Percentiles rank a stretch among this genome's conserved stretches.
These are phyloP conservation scores for Mesembrinibis cayennensis DNA, from an alignment of 2,113 vertebrate genomes.

Conservation along the genomic window DNA sequence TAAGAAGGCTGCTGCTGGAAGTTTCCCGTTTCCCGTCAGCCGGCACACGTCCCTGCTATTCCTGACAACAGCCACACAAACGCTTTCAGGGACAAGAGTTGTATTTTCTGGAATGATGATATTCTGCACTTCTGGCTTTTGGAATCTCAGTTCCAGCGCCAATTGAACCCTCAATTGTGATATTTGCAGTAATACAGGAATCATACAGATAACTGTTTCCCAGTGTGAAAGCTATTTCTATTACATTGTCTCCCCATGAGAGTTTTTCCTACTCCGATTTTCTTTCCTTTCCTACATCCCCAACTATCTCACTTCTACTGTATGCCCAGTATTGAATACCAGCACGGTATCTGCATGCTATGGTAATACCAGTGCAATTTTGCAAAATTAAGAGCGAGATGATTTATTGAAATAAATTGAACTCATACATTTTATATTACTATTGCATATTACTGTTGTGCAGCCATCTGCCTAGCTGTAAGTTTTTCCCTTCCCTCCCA, in stretches of 20 bases:
- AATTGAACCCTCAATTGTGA: background rate
- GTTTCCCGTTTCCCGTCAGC: background rate
- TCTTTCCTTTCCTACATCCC: background rate
- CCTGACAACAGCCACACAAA: background rate
- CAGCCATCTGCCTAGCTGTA: background rate
- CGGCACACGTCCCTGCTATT: background rate
- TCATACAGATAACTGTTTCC: background rate
- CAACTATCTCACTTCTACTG: background rate
- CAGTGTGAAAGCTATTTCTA: background rate
- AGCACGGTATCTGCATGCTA: background rate
- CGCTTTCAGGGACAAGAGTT: background rate
- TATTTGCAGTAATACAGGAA: background rate
- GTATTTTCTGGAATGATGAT: rapidly evolving
- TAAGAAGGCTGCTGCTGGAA: background rate
- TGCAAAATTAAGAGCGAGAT: background rate
- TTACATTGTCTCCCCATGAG: background rate
- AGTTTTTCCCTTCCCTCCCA: background rate
- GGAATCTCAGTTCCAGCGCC: background rate
- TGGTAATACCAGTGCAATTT: background rate
- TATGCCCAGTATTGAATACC: background rate
- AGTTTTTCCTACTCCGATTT: background rate
- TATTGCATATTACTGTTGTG: background rate
- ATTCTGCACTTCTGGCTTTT: background rate
- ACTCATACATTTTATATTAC: background rate
- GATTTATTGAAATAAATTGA: background rate